A percentile compares a stretch with the other conserved stretches of the same genome.
phyloP scores from a whole-genome alignment of 2,113 vertebrate genomes.

The Alexandromys fortis region DNA sequence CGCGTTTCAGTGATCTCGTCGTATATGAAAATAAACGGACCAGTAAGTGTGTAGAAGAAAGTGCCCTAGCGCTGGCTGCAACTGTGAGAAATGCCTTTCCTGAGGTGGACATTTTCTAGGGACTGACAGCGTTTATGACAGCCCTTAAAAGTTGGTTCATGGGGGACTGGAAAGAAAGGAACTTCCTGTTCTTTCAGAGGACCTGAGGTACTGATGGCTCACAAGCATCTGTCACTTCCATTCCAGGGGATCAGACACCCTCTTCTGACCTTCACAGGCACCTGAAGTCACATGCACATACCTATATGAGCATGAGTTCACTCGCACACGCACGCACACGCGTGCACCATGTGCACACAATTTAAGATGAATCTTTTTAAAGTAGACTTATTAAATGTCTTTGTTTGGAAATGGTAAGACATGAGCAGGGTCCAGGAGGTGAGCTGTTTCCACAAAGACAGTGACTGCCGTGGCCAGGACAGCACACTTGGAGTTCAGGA shows the following conservation, averaged over 20 bases:
- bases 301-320: background rate
- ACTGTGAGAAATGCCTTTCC: background rate
- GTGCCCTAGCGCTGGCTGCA: background rate
- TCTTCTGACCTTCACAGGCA: background rate
- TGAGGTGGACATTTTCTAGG: background rate
- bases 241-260: background rate
- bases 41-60: background rate
- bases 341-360: too few species aligned
- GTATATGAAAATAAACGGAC: background rate
- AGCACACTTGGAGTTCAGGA: background rate
- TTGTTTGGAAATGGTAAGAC: background rate
- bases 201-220: background rate
- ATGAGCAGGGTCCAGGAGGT: background rate
- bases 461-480: background rate
- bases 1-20: background rate
- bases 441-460: background rate
- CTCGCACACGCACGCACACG: rapidly evolving
- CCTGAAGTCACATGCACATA: background rate
- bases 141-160: background rate
- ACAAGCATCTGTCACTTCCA: background rate
- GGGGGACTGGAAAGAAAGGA: background rate
- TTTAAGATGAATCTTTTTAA: background rate
- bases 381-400: background rate
- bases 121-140: background rate
- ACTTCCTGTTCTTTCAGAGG: background rate